Base-by-base conservation (phyloP, 2,888 invertebrate species). In the Sphaerophoria taeniata region DNA sequence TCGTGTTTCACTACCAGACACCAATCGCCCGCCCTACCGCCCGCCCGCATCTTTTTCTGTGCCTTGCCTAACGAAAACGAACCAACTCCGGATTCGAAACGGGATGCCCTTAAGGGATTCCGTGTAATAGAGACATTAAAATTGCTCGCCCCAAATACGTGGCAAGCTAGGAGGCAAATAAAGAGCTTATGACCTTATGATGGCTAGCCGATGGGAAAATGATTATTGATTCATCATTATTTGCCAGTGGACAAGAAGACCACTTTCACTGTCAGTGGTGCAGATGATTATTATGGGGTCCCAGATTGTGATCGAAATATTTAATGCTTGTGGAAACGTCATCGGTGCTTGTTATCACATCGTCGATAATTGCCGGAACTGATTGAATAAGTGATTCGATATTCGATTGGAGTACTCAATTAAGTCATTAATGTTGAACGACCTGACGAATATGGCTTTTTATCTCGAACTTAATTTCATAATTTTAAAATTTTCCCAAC, bases 121-220 rank as follows among this genome's bases (percentile, higher is more conserved):
- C 81, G 81, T 85, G 85, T 85, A 85, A 85, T 85, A 77, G 81
- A 85, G 85, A 81, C 85, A 85, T 85, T 85, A 85, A 85, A 81
- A 77, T 73, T 72, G 85, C 60, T 85, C 81, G 81, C 76, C 81
- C 77, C 70, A 77, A 85, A 73, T 81, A 85, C 81, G 77, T 85
- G 85, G 81, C 70, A 76, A 73, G 85, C 80, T 73, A 63, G 70
- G 56, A 81, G 81, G 58, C 63, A 11, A 39, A 12, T 7, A 16
- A 7, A 78, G 51, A 72, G 84, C 63, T 80, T 72, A 76, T 84
- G 84, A 79, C 39, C 55, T 24, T 24, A 24, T 24, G 24, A 24
- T 24, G 24, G 24, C 24, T 2, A 24, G 24, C 24, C 70, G 80
- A 85, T 85, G 85, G 81, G 81, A 81, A 81, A 85, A 81, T 85